Conservation (phyloP, 2,797 vertebrate genomes). For the Pyrocephalus nanus region DNA sequence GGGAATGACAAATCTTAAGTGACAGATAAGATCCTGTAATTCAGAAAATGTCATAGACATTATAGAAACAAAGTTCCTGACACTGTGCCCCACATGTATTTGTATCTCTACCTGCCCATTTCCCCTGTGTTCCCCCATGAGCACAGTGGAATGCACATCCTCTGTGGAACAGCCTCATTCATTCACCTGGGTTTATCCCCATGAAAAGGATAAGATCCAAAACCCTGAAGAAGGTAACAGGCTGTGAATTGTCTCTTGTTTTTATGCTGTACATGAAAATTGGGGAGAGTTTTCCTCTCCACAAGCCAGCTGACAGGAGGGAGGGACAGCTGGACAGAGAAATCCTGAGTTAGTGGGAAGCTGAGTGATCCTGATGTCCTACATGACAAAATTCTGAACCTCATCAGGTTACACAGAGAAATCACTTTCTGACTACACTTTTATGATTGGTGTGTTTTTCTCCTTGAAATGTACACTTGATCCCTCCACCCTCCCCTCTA, state of each 20-base stretch:
- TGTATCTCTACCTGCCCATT: not conserved
- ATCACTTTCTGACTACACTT: not conserved
- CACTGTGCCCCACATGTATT: not conserved
- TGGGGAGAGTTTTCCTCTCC: not conserved
- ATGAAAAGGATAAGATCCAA: not conserved
- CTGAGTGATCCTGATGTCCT: not conserved
- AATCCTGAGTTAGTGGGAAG: not conserved
- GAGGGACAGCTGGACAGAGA: not conserved
- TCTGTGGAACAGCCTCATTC: not conserved
- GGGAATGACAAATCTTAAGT: not conserved
- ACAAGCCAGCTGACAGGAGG: not conserved
- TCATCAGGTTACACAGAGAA: not conserved
- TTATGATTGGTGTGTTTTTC: not conserved
- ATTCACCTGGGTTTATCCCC: not conserved
- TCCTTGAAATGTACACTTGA: not conserved
- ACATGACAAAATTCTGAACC: not conserved
- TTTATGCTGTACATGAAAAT: not conserved
- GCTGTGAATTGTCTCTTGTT: not conserved
- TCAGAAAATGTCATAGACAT: not conserved
- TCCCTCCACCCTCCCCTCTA: not conserved
- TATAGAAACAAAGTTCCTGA: not conserved
- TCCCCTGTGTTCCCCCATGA: not conserved
- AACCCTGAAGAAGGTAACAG: not conserved
- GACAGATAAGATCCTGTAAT: not conserved
- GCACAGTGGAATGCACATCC: not conserved